Evolutionary conservation across 2,797 vertebrate species (phyloP), one percentile per base, ranked within the genome.

Genomic region (Myripristis jacobus): DNA sequence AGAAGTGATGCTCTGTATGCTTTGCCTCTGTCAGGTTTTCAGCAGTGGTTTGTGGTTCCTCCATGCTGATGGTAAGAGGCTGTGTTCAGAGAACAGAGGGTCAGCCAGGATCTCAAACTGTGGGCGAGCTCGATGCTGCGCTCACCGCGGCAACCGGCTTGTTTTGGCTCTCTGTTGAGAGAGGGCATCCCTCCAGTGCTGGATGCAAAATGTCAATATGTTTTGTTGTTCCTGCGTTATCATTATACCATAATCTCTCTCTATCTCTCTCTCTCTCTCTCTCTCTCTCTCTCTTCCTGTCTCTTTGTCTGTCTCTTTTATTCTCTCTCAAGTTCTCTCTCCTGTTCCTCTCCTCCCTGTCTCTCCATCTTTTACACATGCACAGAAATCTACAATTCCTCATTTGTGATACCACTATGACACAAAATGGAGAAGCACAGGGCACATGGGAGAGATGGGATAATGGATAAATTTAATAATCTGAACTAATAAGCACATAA

Each of bases 61-160:
- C 62, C 19, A 5, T 43, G 10, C 66, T 56, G 66, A 47, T 63
- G 80, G 73, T 31, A 75, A 74, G 69, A 83, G 51, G 56, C 77
- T 75, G 47, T 24, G 67, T 68, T 80, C 50, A 54, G 70, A 77
- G 75, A 81, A 77, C 68, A 81, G 27, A 74, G 73, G 69, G 67
- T 75, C 58, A 21, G 73, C 64, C 48, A 29, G 58, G 52, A 51
- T 57, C 51, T 68, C 8, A 16, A 7, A 19, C 52, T 61, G 70
- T 69, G 80, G 70, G 74, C 56, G 51, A 79, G 63, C 70, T 65
- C 29, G 34, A 36, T 36, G 10, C 55, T 15, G 38, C 16, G 16
- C 63, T 77, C 53, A 2, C 67, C 56, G 61, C 25, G 4, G 16
- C 60, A 59, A 55, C 19, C 21, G 19, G 21, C 62, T 56, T 27